A percentile compares a stretch with the other conserved stretches of the same genome.
phyloP scores from a whole-genome alignment of 2,888 invertebrate genomes.

The Latrodectus hesperus region DNA sequence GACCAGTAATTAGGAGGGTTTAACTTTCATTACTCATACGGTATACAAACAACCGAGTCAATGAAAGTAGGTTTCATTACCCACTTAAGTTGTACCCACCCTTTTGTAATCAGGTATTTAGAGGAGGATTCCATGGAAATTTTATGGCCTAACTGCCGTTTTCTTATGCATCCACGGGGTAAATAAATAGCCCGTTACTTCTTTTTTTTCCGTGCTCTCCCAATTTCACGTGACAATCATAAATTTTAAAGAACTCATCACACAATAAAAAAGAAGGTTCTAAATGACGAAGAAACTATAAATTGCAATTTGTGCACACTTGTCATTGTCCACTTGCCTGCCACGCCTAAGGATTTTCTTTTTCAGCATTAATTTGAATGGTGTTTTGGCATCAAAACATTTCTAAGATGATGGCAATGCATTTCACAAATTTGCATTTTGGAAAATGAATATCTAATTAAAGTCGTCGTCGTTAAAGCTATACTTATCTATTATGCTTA shows the following conservation, averaged over 20 bases:
- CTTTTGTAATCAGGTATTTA: constrained; percentile 6
- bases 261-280: background rate
- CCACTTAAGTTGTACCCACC: background rate
- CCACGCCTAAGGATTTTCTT: background rate
- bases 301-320: background rate
- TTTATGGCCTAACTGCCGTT: constrained; percentile 7
- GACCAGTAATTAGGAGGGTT: background rate
- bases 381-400: background rate
- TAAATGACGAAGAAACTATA: background rate
- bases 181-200: constrained; percentile 18
- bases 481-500: no score
- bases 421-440: no score
- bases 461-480: no score
- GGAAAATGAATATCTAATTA: no score
- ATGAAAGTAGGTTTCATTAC: background rate
- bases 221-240: constrained; percentile 11
- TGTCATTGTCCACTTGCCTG: background rate
- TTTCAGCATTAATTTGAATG: background rate
- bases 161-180: background rate
- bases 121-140: background rate
- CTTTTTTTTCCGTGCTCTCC: background rate
- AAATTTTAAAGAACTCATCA: constrained; percentile 28
- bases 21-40: constrained; percentile 2
- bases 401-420: no score
- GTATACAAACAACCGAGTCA: background rate